phyloP scores from a whole-genome alignment of 1,140 invertebrate genomes.

The Drosophila cardini region DNA sequence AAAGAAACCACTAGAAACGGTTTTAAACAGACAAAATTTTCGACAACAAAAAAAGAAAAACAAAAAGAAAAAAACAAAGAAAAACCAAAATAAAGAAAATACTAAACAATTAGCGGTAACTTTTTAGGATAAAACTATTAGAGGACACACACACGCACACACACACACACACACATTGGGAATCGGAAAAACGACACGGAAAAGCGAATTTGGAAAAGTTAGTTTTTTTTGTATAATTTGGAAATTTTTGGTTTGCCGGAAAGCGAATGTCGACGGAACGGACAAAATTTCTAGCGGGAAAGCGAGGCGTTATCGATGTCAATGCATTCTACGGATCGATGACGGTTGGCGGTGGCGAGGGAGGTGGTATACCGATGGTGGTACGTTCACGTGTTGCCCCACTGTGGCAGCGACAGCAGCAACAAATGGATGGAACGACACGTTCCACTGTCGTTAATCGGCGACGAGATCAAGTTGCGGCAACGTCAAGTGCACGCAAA shows the following conservation, averaged over 20 bases:
- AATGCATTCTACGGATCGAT: background rate
- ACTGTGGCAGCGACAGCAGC: slow-evolving; percentile 4
- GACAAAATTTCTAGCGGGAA: background rate
- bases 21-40: slow-evolving; percentile 10
- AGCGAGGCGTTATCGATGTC: background rate
- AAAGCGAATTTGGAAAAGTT: background rate
- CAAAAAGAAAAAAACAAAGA: slow-evolving; percentile 10
- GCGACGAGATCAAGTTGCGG: background rate
- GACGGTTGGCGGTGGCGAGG: slow-evolving; percentile 1
- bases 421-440: background rate
- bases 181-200: slow-evolving; percentile 4
- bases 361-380: background rate
- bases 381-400: background rate
- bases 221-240: background rate
- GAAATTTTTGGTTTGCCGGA: background rate
- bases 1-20: slow-evolving; percentile 2
- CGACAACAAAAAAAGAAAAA: background rate
- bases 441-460: background rate
- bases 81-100: background rate
- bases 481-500: background rate
- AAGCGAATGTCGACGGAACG: slow-evolving; percentile 11
- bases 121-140: slow-evolving; percentile 2
- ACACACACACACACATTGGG: background rate
- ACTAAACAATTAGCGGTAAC: background rate
- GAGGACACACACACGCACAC: background rate